Evolutionary conservation across 1,140 invertebrate species (phyloP).

Genomic region (Holotrichia oblita): DNA sequence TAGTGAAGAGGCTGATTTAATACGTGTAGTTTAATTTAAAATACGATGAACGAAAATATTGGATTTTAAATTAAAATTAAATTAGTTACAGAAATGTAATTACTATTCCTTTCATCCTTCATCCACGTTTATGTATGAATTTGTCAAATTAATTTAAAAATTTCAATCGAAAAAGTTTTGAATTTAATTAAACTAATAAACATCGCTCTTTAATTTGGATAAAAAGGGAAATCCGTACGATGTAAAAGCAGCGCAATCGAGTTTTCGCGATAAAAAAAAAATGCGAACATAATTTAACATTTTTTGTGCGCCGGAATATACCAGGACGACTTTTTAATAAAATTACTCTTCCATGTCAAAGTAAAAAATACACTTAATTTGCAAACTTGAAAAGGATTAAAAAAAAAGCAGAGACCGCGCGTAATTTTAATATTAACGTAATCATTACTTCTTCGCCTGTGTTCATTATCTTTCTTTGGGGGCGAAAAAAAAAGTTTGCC

Average conservation of each 20-base stretch:
- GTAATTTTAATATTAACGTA: constrained; percentile 14
- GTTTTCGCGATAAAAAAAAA: neutral
- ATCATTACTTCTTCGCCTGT: neutral
- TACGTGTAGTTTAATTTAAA: no score
- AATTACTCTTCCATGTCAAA: neutral
- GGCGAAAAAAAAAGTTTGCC: constrained; percentile 2
- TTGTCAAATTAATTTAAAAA: neutral
- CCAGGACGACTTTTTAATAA: neutral
- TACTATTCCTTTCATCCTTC: no score
- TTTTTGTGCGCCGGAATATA: neutral
- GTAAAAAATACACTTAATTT: constrained; percentile 4
- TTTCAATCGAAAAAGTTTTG: neutral
- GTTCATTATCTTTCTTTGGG: neutral
- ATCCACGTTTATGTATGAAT: no score
- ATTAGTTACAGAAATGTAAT: no score
- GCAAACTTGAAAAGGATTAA: neutral
- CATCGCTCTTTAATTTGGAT: neutral
- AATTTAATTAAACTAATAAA: neutral
- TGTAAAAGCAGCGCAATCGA: neutral
- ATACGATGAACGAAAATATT: no score
- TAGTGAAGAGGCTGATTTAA: no score
- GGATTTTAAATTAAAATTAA: no score
- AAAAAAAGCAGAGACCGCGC: neutral
- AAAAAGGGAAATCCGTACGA: neutral
- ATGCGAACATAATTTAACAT: neutral